Evolutionary conservation across 2,888 invertebrate species (phyloP).

Genomic region (Neoascia interrupta): DNA sequence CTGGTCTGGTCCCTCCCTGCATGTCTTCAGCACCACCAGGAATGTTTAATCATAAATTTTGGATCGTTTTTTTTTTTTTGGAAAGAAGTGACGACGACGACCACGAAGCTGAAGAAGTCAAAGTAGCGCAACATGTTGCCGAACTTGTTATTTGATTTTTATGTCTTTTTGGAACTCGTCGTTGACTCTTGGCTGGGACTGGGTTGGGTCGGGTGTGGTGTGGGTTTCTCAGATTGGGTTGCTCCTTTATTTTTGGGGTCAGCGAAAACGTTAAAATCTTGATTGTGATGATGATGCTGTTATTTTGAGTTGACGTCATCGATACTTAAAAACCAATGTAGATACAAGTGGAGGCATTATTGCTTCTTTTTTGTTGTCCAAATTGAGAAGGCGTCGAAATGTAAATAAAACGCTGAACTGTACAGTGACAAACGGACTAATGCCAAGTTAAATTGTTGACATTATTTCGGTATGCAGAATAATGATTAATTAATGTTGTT

Average conservation of each 20-base stretch:
- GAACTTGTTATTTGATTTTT: constrained; percentile 15
- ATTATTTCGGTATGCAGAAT: too few species aligned
- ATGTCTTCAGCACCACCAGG: background rate
- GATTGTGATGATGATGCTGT: constrained; percentile 7
- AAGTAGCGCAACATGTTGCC: constrained; percentile 43
- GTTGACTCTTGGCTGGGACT: background rate
- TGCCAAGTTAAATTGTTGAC: too few species aligned
- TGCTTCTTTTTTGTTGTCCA: too few species aligned
- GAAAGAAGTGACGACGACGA: background rate
- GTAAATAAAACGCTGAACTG: too few species aligned
- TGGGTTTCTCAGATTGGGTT: background rate
- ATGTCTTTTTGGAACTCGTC: constrained; percentile 22
- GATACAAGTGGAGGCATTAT: constrained; percentile 5
- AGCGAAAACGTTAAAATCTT: constrained; percentile 9
- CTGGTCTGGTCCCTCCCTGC: too few species aligned
- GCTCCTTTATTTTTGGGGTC: constrained; percentile 25
- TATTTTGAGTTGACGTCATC: constrained; percentile 37
- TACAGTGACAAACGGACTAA: too few species aligned
- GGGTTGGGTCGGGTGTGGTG: background rate
- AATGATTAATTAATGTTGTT: too few species aligned
- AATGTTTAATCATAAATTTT: constrained; percentile 14
- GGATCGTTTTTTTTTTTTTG: background rate
- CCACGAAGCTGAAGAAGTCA: constrained; percentile 17
- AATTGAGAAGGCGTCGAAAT: too few species aligned
- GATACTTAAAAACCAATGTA: constrained; percentile 1